Percentiles rank a stretch among this genome's conserved stretches.
phyloP scores from a whole-genome alignment of 2,888 invertebrate genomes.

The Cephus runcator region DNA sequence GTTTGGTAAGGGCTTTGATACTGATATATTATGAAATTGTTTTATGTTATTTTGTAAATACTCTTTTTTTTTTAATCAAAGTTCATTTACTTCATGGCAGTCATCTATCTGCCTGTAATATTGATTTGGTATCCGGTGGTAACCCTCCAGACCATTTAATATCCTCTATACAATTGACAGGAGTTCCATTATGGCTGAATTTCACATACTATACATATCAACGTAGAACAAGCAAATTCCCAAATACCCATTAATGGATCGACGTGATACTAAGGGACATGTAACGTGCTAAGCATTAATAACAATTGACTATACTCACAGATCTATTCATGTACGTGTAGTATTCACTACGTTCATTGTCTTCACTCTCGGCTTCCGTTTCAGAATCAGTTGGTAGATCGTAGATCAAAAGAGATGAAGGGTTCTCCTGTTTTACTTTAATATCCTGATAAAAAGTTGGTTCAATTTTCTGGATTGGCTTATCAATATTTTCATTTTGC shows the following conservation, averaged over 20 bases:
- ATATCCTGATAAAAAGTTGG: constrained; percentile 21
- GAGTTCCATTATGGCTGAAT: constrained; percentile 39
- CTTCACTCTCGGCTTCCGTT: neutral
- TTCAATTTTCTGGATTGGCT: constrained; percentile 8
- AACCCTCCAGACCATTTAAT: constrained; percentile 42
- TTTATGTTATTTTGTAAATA: neutral
- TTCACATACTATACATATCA: constrained; percentile 43
- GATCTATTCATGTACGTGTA: neutral
- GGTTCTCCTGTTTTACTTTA: neutral
- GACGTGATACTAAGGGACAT: neutral
- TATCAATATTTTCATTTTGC: neutral
- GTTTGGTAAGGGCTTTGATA: neutral
- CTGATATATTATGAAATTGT: neutral
- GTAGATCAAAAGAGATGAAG: neutral
- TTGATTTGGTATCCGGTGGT: constrained; percentile 40
- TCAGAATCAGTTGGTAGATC: neutral
- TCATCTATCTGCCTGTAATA: constrained; percentile 16
- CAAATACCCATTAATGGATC: neutral
- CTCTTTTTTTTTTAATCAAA: neutral
- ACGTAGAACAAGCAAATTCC: neutral
- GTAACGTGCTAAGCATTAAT: neutral
- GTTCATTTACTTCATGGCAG: neutral
- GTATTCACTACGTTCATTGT: neutral
- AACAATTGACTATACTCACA: neutral
- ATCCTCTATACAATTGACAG: constrained; percentile 51